phyloP scores from a whole-genome alignment of 2,888 invertebrate genomes.

The Acholoe squamosa region DNA sequence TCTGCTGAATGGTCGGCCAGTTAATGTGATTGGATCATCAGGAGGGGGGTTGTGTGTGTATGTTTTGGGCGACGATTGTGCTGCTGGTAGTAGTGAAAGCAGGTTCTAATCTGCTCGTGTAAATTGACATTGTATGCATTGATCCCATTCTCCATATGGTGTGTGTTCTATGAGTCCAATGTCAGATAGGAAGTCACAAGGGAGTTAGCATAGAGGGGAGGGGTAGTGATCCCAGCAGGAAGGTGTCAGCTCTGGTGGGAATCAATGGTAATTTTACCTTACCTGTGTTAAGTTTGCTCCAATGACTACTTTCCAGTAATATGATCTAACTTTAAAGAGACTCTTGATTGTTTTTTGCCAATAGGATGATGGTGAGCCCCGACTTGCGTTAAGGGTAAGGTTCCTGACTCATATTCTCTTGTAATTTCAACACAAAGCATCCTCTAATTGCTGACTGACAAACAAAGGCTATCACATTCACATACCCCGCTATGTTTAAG shows the following conservation, averaged over 20 bases:
- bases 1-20: neutral
- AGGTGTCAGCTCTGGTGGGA: neutral
- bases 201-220: too few species aligned
- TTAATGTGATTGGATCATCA: conserved; percentile 48
- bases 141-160: conserved; percentile 25
- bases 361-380: neutral
- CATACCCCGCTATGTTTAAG: neutral
- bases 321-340: conserved; percentile 12
- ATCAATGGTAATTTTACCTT: neutral
- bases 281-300: neutral
- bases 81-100: neutral
- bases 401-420: neutral
- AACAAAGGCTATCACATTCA: conserved; percentile 1
- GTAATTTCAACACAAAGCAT: neutral
- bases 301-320: neutral
- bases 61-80: neutral
- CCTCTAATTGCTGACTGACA: conserved; percentile 17
- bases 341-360: neutral
- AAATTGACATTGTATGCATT: neutral
- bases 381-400: conserved; percentile 19
- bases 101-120: neutral
- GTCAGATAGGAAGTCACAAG: neutral
- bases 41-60: neutral
- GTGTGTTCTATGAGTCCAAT: neutral
- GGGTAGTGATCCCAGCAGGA: neutral